Percentiles rank a stretch among this genome's conserved stretches.
Conservation (phyloP, 1,140 invertebrate genomes). For the Cydia amplana region DNA sequence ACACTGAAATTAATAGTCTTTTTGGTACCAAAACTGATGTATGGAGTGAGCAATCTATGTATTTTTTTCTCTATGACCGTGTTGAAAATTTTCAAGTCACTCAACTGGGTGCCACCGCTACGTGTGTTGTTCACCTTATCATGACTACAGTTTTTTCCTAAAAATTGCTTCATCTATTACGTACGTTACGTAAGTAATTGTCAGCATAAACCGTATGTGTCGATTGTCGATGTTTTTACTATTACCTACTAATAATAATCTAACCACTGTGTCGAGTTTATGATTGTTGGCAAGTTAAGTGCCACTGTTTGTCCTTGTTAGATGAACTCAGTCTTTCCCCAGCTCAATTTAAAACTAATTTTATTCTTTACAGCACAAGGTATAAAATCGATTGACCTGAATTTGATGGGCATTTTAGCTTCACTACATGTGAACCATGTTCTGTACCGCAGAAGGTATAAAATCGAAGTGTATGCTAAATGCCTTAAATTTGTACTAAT, state of each 20-base stretch:
- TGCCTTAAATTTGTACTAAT: neutral
- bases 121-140: no score
- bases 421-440: neutral
- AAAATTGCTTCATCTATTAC: no score
- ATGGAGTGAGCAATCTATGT: no score
- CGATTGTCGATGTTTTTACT: no score
- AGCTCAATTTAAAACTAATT: neutral
- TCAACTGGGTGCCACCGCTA: no score
- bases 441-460: neutral
- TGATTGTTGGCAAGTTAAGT: conserved; percentile 28
- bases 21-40: no score
- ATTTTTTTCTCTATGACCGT: no score
- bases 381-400: neutral
- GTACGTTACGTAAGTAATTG: neutral
- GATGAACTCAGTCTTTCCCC: neutral
- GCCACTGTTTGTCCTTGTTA: conserved; percentile 27
- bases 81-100: no score
- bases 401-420: neutral
- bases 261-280: conserved; percentile 10
- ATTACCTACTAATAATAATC: neutral
- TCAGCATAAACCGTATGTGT: neutral
- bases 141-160: no score
- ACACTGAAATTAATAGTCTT: no score
- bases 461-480: neutral
- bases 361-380: neutral